phyloP scores from a whole-genome alignment of 2,113 vertebrate genomes.

The Strigops habroptila region DNA sequence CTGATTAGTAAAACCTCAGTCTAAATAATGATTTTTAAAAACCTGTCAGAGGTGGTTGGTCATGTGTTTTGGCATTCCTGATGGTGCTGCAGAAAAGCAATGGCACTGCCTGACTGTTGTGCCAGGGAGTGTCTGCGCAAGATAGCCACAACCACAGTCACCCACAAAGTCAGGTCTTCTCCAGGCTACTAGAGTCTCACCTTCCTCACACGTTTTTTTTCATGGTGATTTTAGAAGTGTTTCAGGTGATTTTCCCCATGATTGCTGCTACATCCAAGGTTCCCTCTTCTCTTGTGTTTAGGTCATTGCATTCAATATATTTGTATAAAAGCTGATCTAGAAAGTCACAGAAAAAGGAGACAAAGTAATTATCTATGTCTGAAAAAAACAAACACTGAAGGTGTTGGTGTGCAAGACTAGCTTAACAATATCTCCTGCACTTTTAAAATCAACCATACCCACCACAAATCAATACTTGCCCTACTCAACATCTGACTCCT shows the following conservation, averaged over 20 bases:
- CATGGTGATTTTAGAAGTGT: neutral
- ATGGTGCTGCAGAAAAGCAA: neutral
- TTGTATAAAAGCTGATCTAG: neutral
- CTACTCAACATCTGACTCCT: neutral
- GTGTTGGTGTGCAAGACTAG: neutral
- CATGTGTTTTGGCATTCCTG: neutral
- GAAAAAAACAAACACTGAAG: neutral
- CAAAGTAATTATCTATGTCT: neutral
- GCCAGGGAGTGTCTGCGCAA: neutral
- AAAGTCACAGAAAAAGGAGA: neutral
- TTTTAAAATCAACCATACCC: neutral
- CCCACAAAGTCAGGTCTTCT: neutral
- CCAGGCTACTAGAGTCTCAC: neutral
- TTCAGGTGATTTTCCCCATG: neutral
- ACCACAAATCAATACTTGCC: neutral
- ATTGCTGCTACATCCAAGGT: neutral
- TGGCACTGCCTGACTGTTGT: rapidly evolving
- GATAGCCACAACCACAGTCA: neutral
- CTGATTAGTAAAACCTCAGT: constrained; percentile 46
- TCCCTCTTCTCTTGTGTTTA: neutral
- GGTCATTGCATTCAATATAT: neutral
- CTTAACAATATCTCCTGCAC: neutral
- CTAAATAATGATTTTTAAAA: constrained; percentile 24
- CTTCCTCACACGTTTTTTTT: neutral
- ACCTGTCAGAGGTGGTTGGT: neutral